Percentiles rank a stretch among this genome's conserved stretches.
Evolutionary conservation across 2,113 vertebrate genomes (phyloP).

Genomic region (Coptodon rendalli): DNA sequence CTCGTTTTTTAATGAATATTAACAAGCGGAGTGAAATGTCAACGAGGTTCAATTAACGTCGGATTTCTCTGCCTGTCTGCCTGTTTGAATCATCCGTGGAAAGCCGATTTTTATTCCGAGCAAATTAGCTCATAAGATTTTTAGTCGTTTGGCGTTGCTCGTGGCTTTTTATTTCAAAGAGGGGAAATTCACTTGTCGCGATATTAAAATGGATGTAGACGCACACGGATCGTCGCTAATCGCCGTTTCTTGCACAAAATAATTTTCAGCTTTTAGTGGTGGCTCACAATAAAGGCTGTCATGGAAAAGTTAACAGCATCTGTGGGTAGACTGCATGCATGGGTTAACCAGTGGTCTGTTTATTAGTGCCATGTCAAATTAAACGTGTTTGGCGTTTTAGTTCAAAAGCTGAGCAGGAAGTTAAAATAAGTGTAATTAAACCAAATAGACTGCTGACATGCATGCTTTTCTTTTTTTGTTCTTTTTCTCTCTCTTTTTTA

Average conservation of each 20-base stretch:
- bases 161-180: background rate
- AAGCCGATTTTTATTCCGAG: background rate
- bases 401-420: background rate
- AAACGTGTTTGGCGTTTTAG: background rate
- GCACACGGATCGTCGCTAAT: background rate
- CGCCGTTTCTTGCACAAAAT: background rate
- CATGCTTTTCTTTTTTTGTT: background rate
- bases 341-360: background rate
- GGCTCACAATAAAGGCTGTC: background rate
- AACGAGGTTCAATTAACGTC: background rate
- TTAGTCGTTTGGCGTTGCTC: background rate
- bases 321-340: background rate
- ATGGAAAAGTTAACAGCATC: background rate
- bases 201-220: background rate
- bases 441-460: background rate
- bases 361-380: background rate
- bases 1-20: background rate
- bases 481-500: background rate
- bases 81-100: background rate
- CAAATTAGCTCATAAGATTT: background rate
- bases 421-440: background rate
- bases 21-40: background rate
- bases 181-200: background rate
- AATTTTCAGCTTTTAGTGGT: background rate
- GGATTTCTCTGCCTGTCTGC: background rate